Evolutionary conservation across 2,888 invertebrate species (phyloP), one percentile per base, ranked within the genome.

Genomic region (Athetis lepigone): DNA sequence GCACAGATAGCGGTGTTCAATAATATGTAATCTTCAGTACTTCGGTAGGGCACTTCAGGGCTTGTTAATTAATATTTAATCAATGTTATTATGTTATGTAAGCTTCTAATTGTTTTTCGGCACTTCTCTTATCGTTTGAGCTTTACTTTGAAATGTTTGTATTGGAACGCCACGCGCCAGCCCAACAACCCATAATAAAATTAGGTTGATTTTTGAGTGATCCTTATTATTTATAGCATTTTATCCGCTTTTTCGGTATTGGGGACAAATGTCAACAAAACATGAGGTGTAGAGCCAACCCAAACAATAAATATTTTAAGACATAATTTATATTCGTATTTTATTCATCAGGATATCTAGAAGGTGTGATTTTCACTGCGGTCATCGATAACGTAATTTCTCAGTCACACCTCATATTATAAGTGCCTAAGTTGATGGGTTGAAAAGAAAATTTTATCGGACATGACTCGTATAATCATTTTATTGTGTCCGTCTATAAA

Each of bases 1-100:
- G 62, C 62, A 73, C 83, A 80, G 82, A 85, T 87, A 83, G 71
- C 74, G 67, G 50, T 73, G 51, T 29, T 70, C 60, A 75, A 66
- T 47, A 75, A 43, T 60, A 54, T 70, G 55, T 65, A 70, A 70
- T 73, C 60, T 60, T 59, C 56, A 40, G 47, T 70, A 55, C 47
- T 59, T 45, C 40, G 37, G 4, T 21, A 16, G 40, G 16, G 25
- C 59, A 59, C 64, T 62, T 50, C 25, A 37, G 50, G 23, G 23
- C 49, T 64, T 29, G 16, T 59, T 65, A 42, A 73, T 46, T 50
- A 18, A 27, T 68, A 65, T 58, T 43, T 25, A 47, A 37, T 51
- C 25, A 27, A 40, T 8, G 16, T 46, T 57, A 63, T 55, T 50
- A 13, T n/a, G 4, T 16, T 37, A 18, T 55, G n/a, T 19, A n/a